Evolutionary conservation across 2,888 invertebrate species (phyloP), one percentile per base, ranked within the genome.

Genomic region (Campoletis raptor): DNA sequence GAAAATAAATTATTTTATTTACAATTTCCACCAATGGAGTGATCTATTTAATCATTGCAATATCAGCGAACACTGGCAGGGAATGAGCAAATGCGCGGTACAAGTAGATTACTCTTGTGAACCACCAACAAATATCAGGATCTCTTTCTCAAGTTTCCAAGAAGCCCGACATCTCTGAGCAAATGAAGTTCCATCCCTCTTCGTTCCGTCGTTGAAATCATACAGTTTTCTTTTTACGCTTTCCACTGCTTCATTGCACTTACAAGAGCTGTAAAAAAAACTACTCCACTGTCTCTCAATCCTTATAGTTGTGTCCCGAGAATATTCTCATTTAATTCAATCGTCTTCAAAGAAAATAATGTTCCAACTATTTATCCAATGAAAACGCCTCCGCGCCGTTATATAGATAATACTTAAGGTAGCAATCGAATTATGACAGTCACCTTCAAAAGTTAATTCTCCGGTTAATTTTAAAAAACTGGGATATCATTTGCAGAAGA

Each of bases 131-230:
- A 85, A 85, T 81, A 81, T 85, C 76, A 42, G 45, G 52, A 42
- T 30, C 54, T 70, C n/a, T 73, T 42, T 40, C 21, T 36, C n/a
- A 73, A 80, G 52, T 57, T 45, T 61, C 64, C n/a, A 54, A 64
- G 36, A 24, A 45, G 36, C 45, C n/a, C 72, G 42, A 66, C 48
- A 57, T 77, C 66, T 42, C 72, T 45, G 78, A 81, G 66, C 67
- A 85, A 85, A 85, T 78, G 57, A 78, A 73, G 57, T 78, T 81
- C 67, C 37, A 73, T 81, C 48, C 81, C 40, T 54, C 21, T 73
- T 48, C 12, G 37, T 57, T 66, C 30, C 48, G 66, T 73, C 67
- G 37, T 45, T 66, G 66, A 12, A 79, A 83, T 73, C 66, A 67
- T 18, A 78, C 30, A 52, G 48, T 52, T 12, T 81, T 78, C 24